phyloP scores from a whole-genome alignment of 2,888 invertebrate species.

The Dendrolimus houi region DNA sequence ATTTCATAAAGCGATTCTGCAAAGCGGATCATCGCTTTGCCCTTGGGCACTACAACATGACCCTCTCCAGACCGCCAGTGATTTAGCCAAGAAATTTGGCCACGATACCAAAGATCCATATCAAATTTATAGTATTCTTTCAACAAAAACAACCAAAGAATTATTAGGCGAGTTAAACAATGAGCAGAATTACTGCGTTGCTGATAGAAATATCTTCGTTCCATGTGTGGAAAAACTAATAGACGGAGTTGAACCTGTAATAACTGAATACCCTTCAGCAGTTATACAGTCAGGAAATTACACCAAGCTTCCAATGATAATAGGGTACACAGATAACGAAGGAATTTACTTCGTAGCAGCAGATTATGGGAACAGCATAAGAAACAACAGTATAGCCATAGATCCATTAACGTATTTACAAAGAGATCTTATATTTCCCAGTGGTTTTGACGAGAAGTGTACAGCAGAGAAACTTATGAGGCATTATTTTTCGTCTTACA shows the following conservation, averaged over 20 bases:
- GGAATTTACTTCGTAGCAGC: slow-evolving; percentile 56
- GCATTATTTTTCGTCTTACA: slow-evolving; percentile 45
- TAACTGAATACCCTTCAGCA: slow-evolving; percentile 46
- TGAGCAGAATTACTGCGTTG: slow-evolving; percentile 49
- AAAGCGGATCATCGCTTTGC: slow-evolving; percentile 55
- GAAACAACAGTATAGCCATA: slow-evolving; percentile 21
- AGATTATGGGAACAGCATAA: slow-evolving; percentile 49
- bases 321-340: slow-evolving; percentile 59
- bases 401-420: slow-evolving; percentile 36
- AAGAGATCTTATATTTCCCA: slow-evolving; percentile 47
- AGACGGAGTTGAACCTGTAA: slow-evolving; percentile 46
- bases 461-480: slow-evolving; percentile 36
- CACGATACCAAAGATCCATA: slow-evolving; percentile 48
- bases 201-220: slow-evolving; percentile 47
- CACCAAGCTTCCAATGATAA: slow-evolving; percentile 61
- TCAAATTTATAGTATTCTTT: slow-evolving; percentile 46
- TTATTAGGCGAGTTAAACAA: slow-evolving; percentile 40
- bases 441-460: slow-evolving; percentile 36
- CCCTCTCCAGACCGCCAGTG: slow-evolving; percentile 46
- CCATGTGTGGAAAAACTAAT: slow-evolving; percentile 57
- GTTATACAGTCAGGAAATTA: slow-evolving; percentile 52
- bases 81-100: slow-evolving; percentile 49
- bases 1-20: slow-evolving; percentile 58
- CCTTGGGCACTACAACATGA: slow-evolving; percentile 59
- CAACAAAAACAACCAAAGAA: slow-evolving; percentile 41